Base-by-base conservation (phyloP, 1,140 invertebrate species). In the Scaptomyza montana region DNA sequence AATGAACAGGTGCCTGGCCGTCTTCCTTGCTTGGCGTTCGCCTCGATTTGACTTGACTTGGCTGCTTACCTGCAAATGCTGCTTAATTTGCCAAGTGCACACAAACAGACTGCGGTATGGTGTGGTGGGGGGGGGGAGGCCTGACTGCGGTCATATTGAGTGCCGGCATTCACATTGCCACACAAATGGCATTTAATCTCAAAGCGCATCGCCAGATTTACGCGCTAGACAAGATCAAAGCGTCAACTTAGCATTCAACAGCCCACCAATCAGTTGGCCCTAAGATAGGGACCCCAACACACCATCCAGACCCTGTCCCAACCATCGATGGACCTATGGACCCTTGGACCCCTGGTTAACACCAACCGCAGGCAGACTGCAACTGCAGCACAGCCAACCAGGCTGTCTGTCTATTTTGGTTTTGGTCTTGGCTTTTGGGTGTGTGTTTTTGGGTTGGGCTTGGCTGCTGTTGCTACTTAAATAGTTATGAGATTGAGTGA, bases 171-270 rank as follows among this genome's bases (percentile, higher is more conserved):
- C 39, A 39, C 66, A 68, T 50, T 47, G 72, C 60, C 68, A 80
- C 75, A 63, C 76, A 78, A 84, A 76, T 86, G 82, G 78, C 82
- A 77, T 87, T 86, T 86, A 87, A 87, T 87, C 82, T 73, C 51
- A 67, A 81, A 87, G 82, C 84, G 50, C 84, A 87, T 87, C 82
- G 56, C 49, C 71, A 89, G 82, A 87, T 87, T 87, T 87, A 87
- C 82, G 82, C 84, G 61, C 76, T 63, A 82, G 82, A 87, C 82
- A 89, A 87, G 82, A 87, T 87, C 82, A 82, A 65, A 89, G 84
- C 78, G 82, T 89, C 82, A 87, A 87, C 82, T 87, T 89, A 77
- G 84, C 78, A 82, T 87, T 89, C 78, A 87, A 72, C 76, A 82
- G 82, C 46, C 82, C 84, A 89, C 82, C 82, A 87, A 86, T 86